Evolutionary conservation across 2,888 invertebrate genomes (phyloP).

Genomic region (Eilema sororculum): DNA sequence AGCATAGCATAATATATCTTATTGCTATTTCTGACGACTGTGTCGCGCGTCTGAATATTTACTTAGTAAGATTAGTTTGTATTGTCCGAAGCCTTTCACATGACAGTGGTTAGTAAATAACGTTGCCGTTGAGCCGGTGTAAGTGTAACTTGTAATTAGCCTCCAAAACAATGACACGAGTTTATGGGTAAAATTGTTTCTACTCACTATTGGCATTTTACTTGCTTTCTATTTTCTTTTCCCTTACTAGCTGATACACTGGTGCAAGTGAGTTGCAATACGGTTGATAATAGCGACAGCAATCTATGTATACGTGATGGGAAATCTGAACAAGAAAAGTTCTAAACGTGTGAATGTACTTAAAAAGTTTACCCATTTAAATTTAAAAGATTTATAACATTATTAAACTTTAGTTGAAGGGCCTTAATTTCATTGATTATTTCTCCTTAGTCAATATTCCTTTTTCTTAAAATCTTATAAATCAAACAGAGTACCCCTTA

Average conservation of each 20-base stretch:
- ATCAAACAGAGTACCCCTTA: too few species aligned
- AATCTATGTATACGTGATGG: background rate
- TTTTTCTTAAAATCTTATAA: too few species aligned
- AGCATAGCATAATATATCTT: background rate
- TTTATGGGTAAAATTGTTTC: background rate
- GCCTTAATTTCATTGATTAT: too few species aligned
- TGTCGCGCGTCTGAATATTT: background rate
- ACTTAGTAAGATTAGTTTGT: background rate
- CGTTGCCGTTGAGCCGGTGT: background rate
- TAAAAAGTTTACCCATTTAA: background rate
- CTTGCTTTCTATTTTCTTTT: conserved; percentile 2
- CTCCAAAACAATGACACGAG: background rate
- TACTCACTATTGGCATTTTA: background rate
- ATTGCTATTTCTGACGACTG: background rate
- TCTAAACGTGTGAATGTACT: background rate
- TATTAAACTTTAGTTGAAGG: too few species aligned
- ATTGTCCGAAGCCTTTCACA: background rate
- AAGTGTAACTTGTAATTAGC: background rate
- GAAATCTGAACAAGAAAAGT: background rate
- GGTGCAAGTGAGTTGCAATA: background rate
- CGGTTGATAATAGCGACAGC: background rate
- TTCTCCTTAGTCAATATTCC: too few species aligned
- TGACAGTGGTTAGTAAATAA: background rate
- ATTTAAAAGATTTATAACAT: background rate
- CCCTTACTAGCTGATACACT: background rate